Percentiles rank a stretch among this genome's conserved stretches.
Conservation (phyloP, 2,113 vertebrate genomes). For the Opisthocomus hoazin region DNA sequence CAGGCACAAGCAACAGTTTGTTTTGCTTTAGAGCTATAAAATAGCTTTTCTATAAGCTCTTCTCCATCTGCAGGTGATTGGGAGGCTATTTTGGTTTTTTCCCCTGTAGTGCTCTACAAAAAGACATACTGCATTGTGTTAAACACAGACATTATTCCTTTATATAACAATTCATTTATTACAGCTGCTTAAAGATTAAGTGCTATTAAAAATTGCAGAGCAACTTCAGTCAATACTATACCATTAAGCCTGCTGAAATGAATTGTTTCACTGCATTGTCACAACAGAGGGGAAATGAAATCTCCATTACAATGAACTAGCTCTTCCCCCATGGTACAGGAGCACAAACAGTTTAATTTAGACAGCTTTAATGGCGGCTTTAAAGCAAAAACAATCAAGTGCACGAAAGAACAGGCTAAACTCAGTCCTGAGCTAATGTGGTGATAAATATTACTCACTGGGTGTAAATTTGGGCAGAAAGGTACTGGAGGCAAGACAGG, state of each 20-base stretch:
- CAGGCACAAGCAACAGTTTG: not conserved
- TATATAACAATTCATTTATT: constrained; percentile 11
- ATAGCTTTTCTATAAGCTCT: not conserved
- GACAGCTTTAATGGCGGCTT: constrained; percentile 16
- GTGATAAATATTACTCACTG: not conserved
- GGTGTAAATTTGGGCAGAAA: not conserved
- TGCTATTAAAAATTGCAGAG: constrained; percentile 30
- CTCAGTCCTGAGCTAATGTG: not conserved
- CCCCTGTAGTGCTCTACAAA: not conserved
- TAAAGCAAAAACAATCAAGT: constrained; percentile 35
- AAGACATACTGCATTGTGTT: not conserved
- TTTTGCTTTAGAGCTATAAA: not conserved
- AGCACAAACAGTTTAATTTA: constrained; percentile 24
- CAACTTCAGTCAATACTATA: constrained; percentile 22
- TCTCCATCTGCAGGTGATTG: not conserved
- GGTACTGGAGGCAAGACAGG: not conserved
- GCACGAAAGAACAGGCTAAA: not conserved
- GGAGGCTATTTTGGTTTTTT: not conserved
- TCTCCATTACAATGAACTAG: constrained; percentile 15
- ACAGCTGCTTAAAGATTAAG: constrained; percentile 29
- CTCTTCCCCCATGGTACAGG: not conserved
- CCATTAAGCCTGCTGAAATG: constrained; percentile 17
- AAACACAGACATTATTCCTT: not conserved
- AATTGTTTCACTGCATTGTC: constrained; percentile 2
- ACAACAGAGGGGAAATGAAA: constrained; percentile 31